phyloP scores from a whole-genome alignment of 1,140 invertebrate genomes.

The Halictus rubicundus region DNA sequence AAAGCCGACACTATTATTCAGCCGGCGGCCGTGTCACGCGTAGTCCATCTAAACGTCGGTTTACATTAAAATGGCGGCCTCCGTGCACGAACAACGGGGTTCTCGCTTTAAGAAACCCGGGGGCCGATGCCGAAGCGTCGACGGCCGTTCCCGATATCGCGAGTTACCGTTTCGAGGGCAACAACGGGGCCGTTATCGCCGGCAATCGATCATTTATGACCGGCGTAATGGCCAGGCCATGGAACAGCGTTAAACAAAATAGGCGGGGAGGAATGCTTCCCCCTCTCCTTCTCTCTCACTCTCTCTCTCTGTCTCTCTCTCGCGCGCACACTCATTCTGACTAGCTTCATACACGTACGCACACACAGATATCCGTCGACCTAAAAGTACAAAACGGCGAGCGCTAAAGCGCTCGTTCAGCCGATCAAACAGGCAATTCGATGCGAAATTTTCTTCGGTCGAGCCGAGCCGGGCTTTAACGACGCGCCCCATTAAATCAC shows the following conservation, averaged over 20 bases:
- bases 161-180: neutral
- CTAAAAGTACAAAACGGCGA: neutral
- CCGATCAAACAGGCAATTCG: no score
- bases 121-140: neutral
- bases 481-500: neutral
- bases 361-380: no score
- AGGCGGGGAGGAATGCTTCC: neutral
- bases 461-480: no score
- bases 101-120: neutral
- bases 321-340: no score
- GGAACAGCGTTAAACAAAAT: constrained; percentile 3
- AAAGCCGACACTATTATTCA: neutral
- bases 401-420: neutral
- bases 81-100: neutral
- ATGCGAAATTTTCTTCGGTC: neutral
- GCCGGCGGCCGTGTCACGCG: neutral
- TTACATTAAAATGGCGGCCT: neutral
- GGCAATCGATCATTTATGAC: constrained; percentile 22
- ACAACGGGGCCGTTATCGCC: neutral
- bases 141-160: neutral
- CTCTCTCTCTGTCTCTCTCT: neutral
- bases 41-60: neutral
- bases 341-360: no score
- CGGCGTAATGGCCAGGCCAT: neutral
- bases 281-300: neutral